Evolutionary conservation across 2,113 vertebrate genomes (phyloP).

Genomic region (Meleagris gallopavo): DNA sequence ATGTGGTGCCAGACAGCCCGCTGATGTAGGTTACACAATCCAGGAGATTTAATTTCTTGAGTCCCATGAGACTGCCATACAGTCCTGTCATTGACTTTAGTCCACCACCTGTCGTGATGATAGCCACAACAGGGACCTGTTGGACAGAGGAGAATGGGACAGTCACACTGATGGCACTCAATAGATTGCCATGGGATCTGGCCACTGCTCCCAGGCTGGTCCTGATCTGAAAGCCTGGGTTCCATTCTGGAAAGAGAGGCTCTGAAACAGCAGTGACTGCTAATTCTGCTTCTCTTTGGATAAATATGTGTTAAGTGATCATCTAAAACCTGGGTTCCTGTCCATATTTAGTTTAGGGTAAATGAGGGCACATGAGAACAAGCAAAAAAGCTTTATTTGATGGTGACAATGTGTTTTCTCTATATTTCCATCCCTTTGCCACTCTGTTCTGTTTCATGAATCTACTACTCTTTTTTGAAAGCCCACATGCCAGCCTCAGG

Average conservation of each 20-base stretch:
- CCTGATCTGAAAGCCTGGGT: background rate
- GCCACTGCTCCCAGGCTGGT: background rate
- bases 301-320: background rate
- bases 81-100: conserved; percentile 85
- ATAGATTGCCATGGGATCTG: accelerated
- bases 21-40: conserved; percentile 85
- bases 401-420: background rate
- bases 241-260: background rate
- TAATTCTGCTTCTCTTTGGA: background rate
- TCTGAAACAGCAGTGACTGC: background rate
- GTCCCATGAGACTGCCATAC: conserved; percentile 81
- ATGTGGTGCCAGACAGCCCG: conserved; percentile 87
- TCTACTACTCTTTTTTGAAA: background rate
- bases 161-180: background rate
- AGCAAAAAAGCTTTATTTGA: background rate
- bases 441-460: background rate
- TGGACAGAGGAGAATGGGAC: background rate
- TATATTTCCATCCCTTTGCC: background rate
- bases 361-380: background rate
- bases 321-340: background rate
- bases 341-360: background rate
- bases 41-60: conserved; percentile 85
- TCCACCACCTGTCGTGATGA: conserved; percentile 89
- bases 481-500: background rate
- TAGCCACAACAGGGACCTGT: conserved; percentile 84